Evolutionary conservation across 2,113 vertebrate genomes (phyloP).

Genomic region (Ploceus nigricollis): DNA sequence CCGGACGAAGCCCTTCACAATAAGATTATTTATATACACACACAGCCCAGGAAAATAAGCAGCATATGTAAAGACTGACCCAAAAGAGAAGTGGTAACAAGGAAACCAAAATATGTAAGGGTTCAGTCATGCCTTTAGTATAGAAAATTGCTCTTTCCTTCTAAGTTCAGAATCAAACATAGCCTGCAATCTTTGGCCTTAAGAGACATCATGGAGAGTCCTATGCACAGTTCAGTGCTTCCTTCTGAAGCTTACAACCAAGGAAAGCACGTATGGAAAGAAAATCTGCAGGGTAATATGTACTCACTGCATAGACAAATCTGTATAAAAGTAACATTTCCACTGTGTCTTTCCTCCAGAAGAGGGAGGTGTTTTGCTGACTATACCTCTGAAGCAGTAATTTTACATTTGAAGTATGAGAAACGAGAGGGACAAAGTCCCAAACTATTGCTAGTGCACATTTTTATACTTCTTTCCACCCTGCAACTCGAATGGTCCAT

Average conservation of each 20-base stretch:
- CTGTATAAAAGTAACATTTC: background rate
- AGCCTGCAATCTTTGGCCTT: background rate
- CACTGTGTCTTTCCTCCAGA: background rate
- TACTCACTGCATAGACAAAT: background rate
- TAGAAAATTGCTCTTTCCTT: background rate
- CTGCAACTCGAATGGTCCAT: background rate
- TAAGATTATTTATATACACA: background rate
- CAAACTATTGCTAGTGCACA: background rate
- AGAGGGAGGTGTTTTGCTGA: background rate
- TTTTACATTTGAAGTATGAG: background rate
- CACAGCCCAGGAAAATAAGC: background rate
- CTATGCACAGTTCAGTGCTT: background rate
- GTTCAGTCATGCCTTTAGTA: background rate
- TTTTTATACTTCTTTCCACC: background rate
- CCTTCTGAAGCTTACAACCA: background rate
- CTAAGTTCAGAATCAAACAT: background rate
- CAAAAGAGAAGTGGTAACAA: background rate
- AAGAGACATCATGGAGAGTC: background rate
- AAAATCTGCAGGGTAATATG: background rate
- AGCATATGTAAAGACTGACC: background rate
- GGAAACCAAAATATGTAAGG: background rate
- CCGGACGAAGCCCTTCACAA: background rate
- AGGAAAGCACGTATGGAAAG: background rate
- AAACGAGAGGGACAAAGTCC: background rate
- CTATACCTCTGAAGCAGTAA: background rate